Evolutionary conservation across 2,113 vertebrate species (phyloP).

Genomic region (Pan troglodytes): NHGRI_mPanTro3-v2.1_pri NC_072421.2:131916001-131916500

Average conservation of each 20-base stretch:
- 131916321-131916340: neutral
- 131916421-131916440: neutral
- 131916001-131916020: neutral
- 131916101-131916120: neutral
- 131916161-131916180: neutral
- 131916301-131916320: neutral
- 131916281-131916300: neutral
- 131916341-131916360: neutral
- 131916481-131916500: neutral
- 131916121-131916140: neutral
- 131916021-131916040: neutral
- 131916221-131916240: neutral
- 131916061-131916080: neutral
- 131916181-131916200: neutral
- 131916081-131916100: neutral
- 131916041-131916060: neutral
- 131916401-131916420: neutral
- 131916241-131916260: neutral
- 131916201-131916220: neutral
- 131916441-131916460: neutral
- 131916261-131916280: neutral
- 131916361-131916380: neutral
- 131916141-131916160: slow-evolving; percentile 6
- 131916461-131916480: neutral
- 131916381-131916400: neutral